Conservation (phyloP, 2,888 invertebrate genomes). For the Crepidodera aurea region DNA sequence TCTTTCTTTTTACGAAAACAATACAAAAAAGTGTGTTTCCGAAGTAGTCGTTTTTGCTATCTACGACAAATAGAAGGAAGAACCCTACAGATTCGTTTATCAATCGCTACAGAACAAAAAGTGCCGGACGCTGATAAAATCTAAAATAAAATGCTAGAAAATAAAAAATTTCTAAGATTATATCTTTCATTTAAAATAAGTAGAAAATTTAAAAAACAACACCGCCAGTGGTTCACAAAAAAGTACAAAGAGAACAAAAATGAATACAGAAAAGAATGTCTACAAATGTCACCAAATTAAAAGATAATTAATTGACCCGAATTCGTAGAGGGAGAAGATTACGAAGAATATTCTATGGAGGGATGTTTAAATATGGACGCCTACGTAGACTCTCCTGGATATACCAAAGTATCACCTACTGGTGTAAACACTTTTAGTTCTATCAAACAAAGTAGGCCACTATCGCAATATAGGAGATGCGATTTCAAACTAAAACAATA, state of each 20-base stretch:
- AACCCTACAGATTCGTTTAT: too few relatives aligned
- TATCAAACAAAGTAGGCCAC: neutral
- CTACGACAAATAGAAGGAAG: neutral
- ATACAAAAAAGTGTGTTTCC: neutral
- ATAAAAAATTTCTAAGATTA: too few relatives aligned
- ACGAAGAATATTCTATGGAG: neutral
- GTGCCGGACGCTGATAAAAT: too few relatives aligned
- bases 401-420: neutral
- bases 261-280: too few relatives aligned
- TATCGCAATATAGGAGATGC: neutral
- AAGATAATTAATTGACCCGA: too few relatives aligned
- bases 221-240: too few relatives aligned
- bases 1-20: slow-evolving; percentile 1
- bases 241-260: too few relatives aligned
- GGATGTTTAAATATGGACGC: neutral
- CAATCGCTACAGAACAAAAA: too few relatives aligned
- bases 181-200: too few relatives aligned
- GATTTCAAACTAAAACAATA: neutral
- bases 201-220: too few relatives aligned
- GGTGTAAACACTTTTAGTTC: neutral
- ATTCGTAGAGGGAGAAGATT: neutral
- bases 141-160: too few relatives aligned
- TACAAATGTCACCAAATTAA: too few relatives aligned
- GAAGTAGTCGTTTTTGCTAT: neutral
- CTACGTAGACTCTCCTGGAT: slow-evolving; percentile 1